A percentile compares a stretch with the other conserved stretches of the same genome.
These are phyloP conservation scores for Cyclophora punctaria DNA, from an alignment of 2,888 invertebrate species.

Conservation along the genomic window DNA sequence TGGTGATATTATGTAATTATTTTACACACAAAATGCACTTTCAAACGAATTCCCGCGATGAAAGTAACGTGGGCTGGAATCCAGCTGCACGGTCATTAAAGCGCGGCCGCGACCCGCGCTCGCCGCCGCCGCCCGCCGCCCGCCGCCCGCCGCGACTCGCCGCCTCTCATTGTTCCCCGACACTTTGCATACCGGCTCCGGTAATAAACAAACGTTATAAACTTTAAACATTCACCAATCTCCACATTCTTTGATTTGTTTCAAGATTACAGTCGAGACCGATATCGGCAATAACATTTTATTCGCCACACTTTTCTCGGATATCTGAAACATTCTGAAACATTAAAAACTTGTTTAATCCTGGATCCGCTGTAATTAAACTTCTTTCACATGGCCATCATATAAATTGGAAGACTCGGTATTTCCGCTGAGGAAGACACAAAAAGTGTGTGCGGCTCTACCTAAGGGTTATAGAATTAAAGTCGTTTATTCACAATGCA, in stretches of 20 bases:
- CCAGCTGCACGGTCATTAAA: conserved; percentile 44
- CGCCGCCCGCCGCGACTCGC: conserved; percentile 23
- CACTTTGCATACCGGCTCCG: conserved; percentile 46
- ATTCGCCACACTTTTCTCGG: conserved; percentile 12
- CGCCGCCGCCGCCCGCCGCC: conserved; percentile 28
- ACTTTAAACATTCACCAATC: conserved; percentile 5
- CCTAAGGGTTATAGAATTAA: conserved; percentile 32
- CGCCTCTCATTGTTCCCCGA: conserved; percentile 58
- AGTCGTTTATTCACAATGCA: conserved; percentile 35
- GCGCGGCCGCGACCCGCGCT: conserved; percentile 42
- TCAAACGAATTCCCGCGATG: conserved; percentile 48
- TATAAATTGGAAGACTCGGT: conserved; percentile 54
- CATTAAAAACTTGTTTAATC: conserved; percentile 13
- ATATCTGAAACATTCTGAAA: conserved; percentile 11
- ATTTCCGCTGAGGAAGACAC: conserved; percentile 51
- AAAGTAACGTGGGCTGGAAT: conserved; percentile 52
- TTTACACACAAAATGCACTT: conserved; percentile 31
- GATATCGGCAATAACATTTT: conserved; percentile 4
- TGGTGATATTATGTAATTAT: conserved; percentile 18
- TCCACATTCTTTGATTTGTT: conserved; percentile 9
- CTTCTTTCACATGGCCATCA: conserved; percentile 43
- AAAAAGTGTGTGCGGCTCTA: conserved; percentile 36
- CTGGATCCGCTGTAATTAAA: conserved; percentile 16
- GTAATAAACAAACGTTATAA: conserved; percentile 30
- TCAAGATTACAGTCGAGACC: conserved; percentile 2